Evolutionary conservation across 2,113 vertebrate genomes (phyloP).

Genomic region (Urocynchramus pylzowi): DNA sequence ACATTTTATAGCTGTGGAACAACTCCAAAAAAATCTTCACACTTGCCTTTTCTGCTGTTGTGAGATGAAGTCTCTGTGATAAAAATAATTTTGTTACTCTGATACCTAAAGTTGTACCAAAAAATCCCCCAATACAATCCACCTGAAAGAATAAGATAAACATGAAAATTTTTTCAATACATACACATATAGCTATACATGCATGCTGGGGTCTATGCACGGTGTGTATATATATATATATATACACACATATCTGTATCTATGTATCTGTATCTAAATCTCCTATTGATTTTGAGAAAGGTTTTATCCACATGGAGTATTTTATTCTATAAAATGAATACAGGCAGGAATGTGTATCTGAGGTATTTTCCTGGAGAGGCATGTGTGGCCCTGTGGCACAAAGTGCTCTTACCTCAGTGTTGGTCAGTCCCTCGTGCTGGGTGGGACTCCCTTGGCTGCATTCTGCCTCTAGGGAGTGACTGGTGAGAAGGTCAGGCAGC

Average conservation of each 20-base stretch:
- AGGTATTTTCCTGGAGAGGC: background rate
- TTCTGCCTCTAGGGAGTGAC: background rate
- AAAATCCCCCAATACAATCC: background rate
- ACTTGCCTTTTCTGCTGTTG: background rate
- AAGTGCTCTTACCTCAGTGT: background rate
- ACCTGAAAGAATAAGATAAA: background rate
- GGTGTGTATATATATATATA: background rate
- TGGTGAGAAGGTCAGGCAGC: background rate
- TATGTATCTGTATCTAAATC: background rate
- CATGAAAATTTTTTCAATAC: background rate
- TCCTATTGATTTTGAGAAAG: background rate
- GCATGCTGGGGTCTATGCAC: background rate
- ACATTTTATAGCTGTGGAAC: background rate
- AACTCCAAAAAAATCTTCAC: background rate
- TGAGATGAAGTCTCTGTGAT: background rate
- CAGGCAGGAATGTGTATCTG: background rate
- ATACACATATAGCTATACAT: background rate
- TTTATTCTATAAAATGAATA: background rate
- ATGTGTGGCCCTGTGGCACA: background rate
- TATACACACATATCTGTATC: background rate
- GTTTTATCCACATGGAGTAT: background rate
- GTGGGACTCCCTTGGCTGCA: background rate
- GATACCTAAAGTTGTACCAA: background rate
- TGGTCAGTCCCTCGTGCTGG: rapidly evolving
- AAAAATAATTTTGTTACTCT: background rate